A percentile compares a stretch with the other conserved stretches of the same genome.
Conservation (phyloP, 2,113 vertebrate genomes). For the Oryzias javanicus region DNA sequence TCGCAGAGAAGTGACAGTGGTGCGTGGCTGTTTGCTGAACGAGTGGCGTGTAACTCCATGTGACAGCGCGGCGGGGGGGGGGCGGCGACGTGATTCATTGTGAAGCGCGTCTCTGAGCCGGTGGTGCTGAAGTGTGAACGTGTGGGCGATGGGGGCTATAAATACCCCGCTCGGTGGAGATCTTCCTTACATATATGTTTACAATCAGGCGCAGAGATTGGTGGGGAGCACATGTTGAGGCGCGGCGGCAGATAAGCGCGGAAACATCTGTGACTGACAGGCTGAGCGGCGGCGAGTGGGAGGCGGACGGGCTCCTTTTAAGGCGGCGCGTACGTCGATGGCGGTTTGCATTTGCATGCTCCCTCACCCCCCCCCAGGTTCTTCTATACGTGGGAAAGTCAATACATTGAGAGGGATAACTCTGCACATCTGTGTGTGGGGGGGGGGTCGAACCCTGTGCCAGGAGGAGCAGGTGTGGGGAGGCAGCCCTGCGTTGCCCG, state of each 20-base stretch:
- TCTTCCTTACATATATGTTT: conserved; percentile 54
- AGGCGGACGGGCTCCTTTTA: conserved; percentile 45
- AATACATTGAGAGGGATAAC: conserved; percentile 53
- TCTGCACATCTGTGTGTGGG: conserved; percentile 61
- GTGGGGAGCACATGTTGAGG: conserved; percentile 61
- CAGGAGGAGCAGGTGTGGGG: conserved; percentile 82
- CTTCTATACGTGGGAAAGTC: conserved; percentile 49
- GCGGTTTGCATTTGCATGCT: conserved; percentile 18
- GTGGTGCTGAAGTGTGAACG: conserved; percentile 60
- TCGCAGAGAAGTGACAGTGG: conserved; percentile 38
- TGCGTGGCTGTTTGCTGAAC: conserved; percentile 41
- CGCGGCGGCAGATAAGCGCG: conserved; percentile 67
- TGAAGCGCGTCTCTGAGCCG: conserved; percentile 59
- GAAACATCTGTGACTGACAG: conserved; percentile 73
- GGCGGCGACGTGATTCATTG: conserved; percentile 57
- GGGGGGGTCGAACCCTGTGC: conserved; percentile 63
- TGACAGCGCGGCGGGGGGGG: conserved; percentile 56
- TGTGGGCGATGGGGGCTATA: conserved; percentile 62
- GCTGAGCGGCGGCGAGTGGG: conserved; percentile 55
- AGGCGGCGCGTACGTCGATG: conserved; percentile 32
- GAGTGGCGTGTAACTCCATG: conserved; percentile 59
- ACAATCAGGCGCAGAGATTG: conserved; percentile 43
- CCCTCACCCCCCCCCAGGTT: neutral
- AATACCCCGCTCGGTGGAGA: conserved; percentile 57
- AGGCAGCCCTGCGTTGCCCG: conserved; percentile 77